A percentile compares a stretch with the other conserved stretches of the same genome.
Evolutionary conservation across 2,888 invertebrate species (phyloP).

Genomic region (Cheilosia scutellata): DNA sequence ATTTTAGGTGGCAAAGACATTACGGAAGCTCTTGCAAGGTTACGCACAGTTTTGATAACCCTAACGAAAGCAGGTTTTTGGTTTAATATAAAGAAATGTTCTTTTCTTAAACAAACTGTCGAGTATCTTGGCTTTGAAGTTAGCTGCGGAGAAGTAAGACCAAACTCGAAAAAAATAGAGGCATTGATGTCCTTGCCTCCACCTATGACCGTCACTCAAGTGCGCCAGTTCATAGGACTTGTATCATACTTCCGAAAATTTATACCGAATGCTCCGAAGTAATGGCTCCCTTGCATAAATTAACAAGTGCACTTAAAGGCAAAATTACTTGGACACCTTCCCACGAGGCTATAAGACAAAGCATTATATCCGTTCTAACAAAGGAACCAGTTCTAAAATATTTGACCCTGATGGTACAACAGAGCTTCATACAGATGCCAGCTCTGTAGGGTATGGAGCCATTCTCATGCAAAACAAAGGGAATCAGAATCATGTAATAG

Average conservation of each 20-base stretch:
- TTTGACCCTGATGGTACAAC: constrained; percentile 68
- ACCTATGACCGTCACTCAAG: constrained; percentile 23
- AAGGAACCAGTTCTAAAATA: constrained; percentile 68
- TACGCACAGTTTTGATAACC: constrained; percentile 23
- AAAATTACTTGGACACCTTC: constrained; percentile 4
- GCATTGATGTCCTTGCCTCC: constrained; percentile 20
- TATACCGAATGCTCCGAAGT: constrained; percentile 15
- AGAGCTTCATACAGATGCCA: constrained; percentile 71
- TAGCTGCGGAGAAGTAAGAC: constrained; percentile 21
- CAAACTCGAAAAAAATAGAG: constrained; percentile 11
- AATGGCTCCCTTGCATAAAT: constrained; percentile 14
- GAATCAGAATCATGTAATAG: constrained; percentile 29
- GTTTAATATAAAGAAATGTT: constrained; percentile 29
- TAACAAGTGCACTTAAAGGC: constrained; percentile 2
- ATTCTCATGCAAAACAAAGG: constrained; percentile 41
- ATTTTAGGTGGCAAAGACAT: constrained; percentile 7
- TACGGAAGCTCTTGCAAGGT: constrained; percentile 42
- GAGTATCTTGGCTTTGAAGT: constrained; percentile 38
- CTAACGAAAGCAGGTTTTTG: constrained; percentile 44
- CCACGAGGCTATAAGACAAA: constrained; percentile 39
- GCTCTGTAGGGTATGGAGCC: constrained; percentile 52
- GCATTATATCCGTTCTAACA: constrained; percentile 48
- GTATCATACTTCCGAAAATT: constrained; percentile 39
- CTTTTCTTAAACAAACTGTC: constrained; percentile 24
- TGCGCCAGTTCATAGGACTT: constrained; percentile 45